Base-by-base conservation (phyloP, 2,113 vertebrate species). In the Malurus melanocephalus region DNA sequence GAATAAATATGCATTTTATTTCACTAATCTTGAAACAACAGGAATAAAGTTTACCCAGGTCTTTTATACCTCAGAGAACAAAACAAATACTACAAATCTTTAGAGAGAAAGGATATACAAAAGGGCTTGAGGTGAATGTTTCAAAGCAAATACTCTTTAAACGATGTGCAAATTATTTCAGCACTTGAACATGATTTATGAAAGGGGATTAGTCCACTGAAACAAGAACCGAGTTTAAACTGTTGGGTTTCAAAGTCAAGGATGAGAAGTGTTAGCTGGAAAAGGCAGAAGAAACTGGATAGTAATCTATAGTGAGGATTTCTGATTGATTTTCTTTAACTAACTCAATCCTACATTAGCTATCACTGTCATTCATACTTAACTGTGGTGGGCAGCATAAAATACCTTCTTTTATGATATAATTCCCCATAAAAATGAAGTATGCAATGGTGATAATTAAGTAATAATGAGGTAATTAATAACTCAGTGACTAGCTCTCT, bases 131-230 rank as follows among this genome's bases (percentile, higher is more conserved):
- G 98, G 98, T 98, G 98, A 98, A 97, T 97, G 97, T 98, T 98
- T 98, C 98, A 98, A 98, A 98, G 98, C 97, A 98, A 98, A 98
- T 97, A 98, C 93, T 97, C 96, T 97, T 97, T 98, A 98, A 98
- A 98, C 88, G 96, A 98, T 98, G 97, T 98, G 97, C 97, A 98
- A 98, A 98, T 98, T 97, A 98, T 97, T 98, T 97, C 96, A 96
- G 96, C 95, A 96, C 97, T 97, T 97, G 96, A 97, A 97, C 96
- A 96, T 97, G 97, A 97, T 97, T 98, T 98, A 98, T 98, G 96
- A 97, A 97, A 98, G 96, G 95, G 94, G 97, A 98, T 98, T 98
- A 98, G 96, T 92, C 94, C 93, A 95, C 94, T 97, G 97, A 97
- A 98, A 98, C 96, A 97, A 96, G 96, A 98, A 97, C 96, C 92